phyloP scores from a whole-genome alignment of 53 echinoderm and acorn worm species.

The Holothuria scabra region DNA sequence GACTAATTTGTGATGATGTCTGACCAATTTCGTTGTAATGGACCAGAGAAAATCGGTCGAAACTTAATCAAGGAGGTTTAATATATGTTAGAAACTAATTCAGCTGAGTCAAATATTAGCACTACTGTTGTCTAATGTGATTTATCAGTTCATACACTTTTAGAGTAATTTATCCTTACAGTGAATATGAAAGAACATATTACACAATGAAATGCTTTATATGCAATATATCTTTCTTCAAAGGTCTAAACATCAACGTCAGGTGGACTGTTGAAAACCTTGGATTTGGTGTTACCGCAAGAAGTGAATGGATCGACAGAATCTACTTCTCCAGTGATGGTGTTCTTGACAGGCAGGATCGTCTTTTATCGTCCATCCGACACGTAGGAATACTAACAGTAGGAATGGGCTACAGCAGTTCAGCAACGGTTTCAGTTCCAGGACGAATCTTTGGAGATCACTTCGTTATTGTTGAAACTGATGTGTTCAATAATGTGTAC shows the following conservation, averaged over 20 bases:
- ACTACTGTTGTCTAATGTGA: too few species aligned
- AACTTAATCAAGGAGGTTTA: too few species aligned
- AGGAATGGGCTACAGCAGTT: slow-evolving; percentile 22
- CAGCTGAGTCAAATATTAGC: too few species aligned
- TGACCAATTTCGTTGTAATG: too few species aligned
- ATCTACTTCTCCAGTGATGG: slow-evolving; percentile 22
- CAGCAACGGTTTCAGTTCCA: slow-evolving; percentile 15
- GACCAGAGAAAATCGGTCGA: too few species aligned
- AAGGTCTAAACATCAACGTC: slow-evolving; percentile 27
- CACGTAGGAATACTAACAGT: slow-evolving; percentile 8
- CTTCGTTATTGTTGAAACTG: slow-evolving; percentile 27
- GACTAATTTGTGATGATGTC: too few species aligned
- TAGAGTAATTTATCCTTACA: too few species aligned
- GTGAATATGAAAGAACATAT: too few species aligned
- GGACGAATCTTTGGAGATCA: neutral
- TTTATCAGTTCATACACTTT: too few species aligned
- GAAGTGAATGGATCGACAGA: slow-evolving; percentile 8
- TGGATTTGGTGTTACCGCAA: slow-evolving; percentile 31
- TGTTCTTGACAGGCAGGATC: slow-evolving; percentile 26
- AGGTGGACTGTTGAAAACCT: slow-evolving; percentile 27
- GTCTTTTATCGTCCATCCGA: neutral
- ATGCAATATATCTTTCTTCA: too few species aligned
- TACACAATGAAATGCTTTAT: too few species aligned
- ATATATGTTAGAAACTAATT: too few species aligned
- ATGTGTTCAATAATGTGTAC: slow-evolving; percentile 1